A percentile compares a stretch with the other conserved stretches of the same genome.
Conservation (phyloP, 2,888 invertebrate species). For the Theristus sp. region DNA sequence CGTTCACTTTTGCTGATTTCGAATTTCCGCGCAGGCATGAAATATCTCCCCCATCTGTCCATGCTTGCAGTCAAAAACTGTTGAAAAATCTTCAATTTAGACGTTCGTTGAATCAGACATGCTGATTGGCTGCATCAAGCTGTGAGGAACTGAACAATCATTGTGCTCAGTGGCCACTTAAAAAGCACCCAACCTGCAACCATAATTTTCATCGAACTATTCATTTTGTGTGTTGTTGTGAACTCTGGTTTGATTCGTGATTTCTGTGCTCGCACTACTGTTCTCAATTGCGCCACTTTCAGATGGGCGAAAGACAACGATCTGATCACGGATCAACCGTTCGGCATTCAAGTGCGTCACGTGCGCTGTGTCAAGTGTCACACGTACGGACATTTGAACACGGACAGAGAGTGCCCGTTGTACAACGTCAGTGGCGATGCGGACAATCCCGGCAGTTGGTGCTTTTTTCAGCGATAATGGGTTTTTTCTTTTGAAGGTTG, state of each 20-base stretch:
- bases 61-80: too few species aligned
- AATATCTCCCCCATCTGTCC: too few species aligned
- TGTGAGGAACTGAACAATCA: not conserved
- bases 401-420: slow-evolving; percentile 84
- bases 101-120: too few species aligned
- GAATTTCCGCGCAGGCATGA: too few species aligned
- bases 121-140: not conserved
- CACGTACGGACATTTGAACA: slow-evolving; percentile 97
- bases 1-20: too few species aligned
- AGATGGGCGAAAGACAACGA: slow-evolving; percentile 91
- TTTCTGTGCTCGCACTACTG: too few species aligned
- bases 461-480: too few species aligned
- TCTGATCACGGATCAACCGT: slow-evolving; percentile 57
- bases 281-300: slow-evolving; percentile 13
- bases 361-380: slow-evolving; percentile 96
- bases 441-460: slow-evolving; percentile 25
- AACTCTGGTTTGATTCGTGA: too few species aligned
- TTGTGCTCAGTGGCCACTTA: too few species aligned
- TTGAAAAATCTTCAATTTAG: too few species aligned
- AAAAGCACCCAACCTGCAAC: not conserved
- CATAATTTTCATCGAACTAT: not conserved
- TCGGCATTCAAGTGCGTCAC: slow-evolving; percentile 56
- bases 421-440: slow-evolving; percentile 39
- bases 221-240: too few species aligned
- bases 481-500: too few species aligned